Conservation (phyloP, 2,113 vertebrate species). For the Dasypus novemcinctus region DNA sequence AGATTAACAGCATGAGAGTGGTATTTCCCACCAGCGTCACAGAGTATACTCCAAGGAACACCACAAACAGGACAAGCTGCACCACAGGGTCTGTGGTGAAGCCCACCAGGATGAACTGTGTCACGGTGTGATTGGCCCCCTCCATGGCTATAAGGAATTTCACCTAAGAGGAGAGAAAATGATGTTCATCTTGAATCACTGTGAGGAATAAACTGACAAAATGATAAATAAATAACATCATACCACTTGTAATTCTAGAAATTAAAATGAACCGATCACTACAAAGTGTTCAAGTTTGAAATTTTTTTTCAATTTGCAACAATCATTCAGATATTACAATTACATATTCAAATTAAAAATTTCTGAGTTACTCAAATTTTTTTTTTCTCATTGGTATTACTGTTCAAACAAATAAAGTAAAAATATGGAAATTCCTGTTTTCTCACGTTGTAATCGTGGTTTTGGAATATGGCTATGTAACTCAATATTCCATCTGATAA, state of each 20-base stretch:
- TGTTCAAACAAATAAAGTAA: not conserved
- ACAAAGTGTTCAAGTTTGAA: not conserved
- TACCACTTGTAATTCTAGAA: not conserved
- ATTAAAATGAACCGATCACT: not conserved
- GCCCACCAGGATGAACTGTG: too few species aligned
- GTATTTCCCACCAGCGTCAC: slow-evolving; percentile 6
- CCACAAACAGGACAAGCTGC: not conserved
- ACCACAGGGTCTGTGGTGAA: not conserved
- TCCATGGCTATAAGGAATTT: too few species aligned
- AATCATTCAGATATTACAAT: too few species aligned
- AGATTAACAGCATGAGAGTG: not conserved
- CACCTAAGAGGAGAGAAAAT: too few species aligned
- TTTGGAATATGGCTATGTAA: not conserved
- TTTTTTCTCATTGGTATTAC: not conserved
- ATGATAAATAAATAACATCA: not conserved
- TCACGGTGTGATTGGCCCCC: too few species aligned
- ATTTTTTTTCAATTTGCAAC: not conserved
- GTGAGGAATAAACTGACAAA: not conserved
- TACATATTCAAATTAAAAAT: not conserved
- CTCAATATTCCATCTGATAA: not conserved
- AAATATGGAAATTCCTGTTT: not conserved
- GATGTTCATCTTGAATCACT: not conserved
- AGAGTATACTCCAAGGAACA: slow-evolving; percentile 14
- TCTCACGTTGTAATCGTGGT: not conserved
- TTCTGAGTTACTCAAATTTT: not conserved